phyloP scores from a whole-genome alignment of 2,797 vertebrate species.

The Pteronotus mesoamericanus region DNA sequence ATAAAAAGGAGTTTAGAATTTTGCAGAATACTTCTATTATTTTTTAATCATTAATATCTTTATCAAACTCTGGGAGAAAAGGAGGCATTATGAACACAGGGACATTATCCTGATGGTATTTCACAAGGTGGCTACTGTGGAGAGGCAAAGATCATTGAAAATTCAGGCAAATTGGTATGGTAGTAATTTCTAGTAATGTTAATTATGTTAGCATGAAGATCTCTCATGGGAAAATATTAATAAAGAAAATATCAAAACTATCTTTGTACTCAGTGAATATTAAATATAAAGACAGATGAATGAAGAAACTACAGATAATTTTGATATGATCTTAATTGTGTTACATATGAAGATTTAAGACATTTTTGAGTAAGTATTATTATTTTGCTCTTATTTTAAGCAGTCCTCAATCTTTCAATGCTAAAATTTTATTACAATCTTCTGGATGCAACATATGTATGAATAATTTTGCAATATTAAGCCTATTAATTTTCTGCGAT shows the following conservation, averaged over 20 bases:
- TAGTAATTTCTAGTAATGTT: constrained; percentile 72
- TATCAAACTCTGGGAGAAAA: not conserved
- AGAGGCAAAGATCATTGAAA: constrained; percentile 48
- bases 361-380: constrained; percentile 14
- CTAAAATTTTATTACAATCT: not conserved
- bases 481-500: not conserved
- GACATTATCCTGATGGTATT: not conserved
- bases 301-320: constrained; percentile 43
- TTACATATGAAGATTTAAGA: constrained; percentile 26
- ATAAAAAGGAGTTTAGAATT: not conserved
- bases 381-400: constrained; percentile 28
- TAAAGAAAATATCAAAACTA: constrained; percentile 77
- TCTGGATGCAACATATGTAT: not conserved
- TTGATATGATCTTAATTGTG: constrained; percentile 72
- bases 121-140: not conserved
- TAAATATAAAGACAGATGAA: constrained; percentile 64
- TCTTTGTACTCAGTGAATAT: constrained; percentile 63
- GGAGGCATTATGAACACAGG: not conserved
- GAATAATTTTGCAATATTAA: constrained; percentile 14
- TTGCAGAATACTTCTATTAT: not conserved
- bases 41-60: not conserved
- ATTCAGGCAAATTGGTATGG: constrained; percentile 57
- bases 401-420: not conserved
- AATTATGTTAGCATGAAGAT: constrained; percentile 76
- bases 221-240: constrained; percentile 73